Conservation (phyloP, 37 sponge, comb jelly and placozoan genomes). For the Oscarella lobularis region DNA sequence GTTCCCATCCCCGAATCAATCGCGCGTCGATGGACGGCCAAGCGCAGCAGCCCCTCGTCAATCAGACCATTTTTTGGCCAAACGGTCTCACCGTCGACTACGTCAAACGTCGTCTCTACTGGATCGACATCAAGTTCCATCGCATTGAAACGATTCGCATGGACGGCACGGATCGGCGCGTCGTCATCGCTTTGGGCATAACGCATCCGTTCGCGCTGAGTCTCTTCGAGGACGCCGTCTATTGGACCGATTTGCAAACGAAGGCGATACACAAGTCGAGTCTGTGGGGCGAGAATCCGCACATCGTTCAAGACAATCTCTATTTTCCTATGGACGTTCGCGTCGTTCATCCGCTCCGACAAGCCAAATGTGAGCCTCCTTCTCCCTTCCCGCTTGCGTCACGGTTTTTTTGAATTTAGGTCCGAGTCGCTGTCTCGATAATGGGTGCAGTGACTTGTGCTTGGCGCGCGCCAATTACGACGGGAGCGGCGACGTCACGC, state of each 20-base stretch:
- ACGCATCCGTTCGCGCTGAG: conserved; percentile 33
- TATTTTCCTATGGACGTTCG: conserved; percentile 31
- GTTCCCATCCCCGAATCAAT: conserved; percentile 27
- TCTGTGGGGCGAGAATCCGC: conserved; percentile 10
- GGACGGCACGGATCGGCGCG: conserved; percentile 32
- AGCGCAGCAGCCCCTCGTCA: background rate
- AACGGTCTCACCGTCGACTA: conserved; percentile 47
- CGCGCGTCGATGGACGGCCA: conserved; percentile 43
- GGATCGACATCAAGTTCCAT: conserved; percentile 50
- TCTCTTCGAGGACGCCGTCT: conserved; percentile 25
- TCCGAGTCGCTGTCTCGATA: conserved; percentile 30
- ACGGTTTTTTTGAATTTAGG: too few relatives aligned
- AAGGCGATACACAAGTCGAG: conserved; percentile 9
- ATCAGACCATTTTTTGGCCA: background rate
- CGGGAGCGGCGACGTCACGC: background rate
- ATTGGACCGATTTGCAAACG: conserved; percentile 41
- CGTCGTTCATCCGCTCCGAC: conserved; percentile 38
- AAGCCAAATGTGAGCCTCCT: conserved; percentile 12
- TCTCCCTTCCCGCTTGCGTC: too few relatives aligned
- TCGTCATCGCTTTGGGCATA: conserved; percentile 11
- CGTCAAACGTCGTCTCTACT: conserved; percentile 53
- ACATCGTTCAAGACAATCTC: background rate
- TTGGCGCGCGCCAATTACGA: conserved; percentile 28
- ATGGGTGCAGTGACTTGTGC: conserved; percentile 46
- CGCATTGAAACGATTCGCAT: conserved; percentile 27